These are phyloP conservation scores for Helleia helle DNA, from an alignment of 2,888 invertebrate genomes.

Conservation along the genomic window DNA sequence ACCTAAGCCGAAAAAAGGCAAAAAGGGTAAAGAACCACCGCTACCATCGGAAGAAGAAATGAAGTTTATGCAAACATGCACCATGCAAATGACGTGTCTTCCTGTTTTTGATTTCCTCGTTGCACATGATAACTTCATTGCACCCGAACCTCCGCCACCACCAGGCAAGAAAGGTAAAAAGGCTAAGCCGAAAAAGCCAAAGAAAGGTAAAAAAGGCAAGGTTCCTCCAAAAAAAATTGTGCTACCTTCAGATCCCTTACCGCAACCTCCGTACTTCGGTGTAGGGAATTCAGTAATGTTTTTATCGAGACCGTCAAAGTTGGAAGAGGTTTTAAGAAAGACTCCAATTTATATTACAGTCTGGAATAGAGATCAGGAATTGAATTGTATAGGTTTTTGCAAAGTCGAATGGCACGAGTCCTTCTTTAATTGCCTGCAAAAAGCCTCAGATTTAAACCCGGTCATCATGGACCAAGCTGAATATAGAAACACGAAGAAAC, in stretches of 20 bases:
- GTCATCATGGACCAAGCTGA: constrained; percentile 54
- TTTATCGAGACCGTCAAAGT: constrained; percentile 50
- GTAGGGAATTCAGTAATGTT: constrained; percentile 62
- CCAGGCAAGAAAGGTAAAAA: constrained; percentile 39
- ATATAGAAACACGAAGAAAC: constrained; percentile 44
- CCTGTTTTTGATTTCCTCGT: constrained; percentile 61
- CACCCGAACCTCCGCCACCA: constrained; percentile 55
- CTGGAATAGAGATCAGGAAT: constrained; percentile 59
- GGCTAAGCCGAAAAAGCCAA: constrained; percentile 32
- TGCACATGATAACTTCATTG: constrained; percentile 62
- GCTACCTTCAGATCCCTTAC: constrained; percentile 58
- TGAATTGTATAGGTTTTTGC: constrained; percentile 55
- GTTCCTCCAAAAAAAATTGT: constrained; percentile 33
- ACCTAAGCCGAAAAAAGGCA: constrained; percentile 20
- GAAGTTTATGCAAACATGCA: constrained; percentile 62
- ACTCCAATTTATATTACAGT: constrained; percentile 59
- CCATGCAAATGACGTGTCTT: constrained; percentile 56
- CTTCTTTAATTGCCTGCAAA: constrained; percentile 47
- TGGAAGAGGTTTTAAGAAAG: constrained; percentile 46
- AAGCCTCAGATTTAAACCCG: constrained; percentile 46
- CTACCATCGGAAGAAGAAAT: constrained; percentile 62
- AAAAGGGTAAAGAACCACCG: constrained; percentile 49
- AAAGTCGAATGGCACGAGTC: constrained; percentile 54
- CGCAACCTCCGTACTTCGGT: constrained; percentile 61
- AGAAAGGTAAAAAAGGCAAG: constrained; percentile 34